A percentile compares a stretch with the other conserved stretches of the same genome.
Conservation (phyloP, 2,113 vertebrate species). For the Ailurus styani region DNA sequence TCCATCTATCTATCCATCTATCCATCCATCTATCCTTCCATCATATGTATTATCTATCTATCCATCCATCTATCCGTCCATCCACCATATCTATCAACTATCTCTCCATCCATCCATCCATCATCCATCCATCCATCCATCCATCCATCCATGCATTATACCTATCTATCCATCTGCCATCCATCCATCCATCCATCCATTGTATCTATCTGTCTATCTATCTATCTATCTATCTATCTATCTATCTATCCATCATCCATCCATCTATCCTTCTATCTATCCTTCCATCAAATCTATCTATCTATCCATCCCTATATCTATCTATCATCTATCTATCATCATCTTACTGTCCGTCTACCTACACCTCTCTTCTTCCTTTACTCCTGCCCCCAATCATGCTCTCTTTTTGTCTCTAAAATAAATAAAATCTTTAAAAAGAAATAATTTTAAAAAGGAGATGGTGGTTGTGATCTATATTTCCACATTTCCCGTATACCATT, state of each 20-base stretch:
- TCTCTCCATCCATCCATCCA: background rate
- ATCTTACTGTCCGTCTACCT: no score
- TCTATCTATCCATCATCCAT: no score
- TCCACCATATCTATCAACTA: no score
- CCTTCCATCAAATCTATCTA: background rate
- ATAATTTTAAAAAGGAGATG: background rate
- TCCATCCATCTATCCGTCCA: no score
- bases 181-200: background rate
- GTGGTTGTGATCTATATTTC: background rate
- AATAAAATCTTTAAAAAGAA: background rate
- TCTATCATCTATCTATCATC: no score
- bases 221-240: background rate
- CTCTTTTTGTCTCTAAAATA: background rate
- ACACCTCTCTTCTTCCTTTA: background rate
- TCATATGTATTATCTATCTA: background rate
- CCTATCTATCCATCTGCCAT: background rate
- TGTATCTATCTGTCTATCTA: background rate
- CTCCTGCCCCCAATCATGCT: background rate
- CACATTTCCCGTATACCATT: background rate
- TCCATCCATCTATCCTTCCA: background rate
- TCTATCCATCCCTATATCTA: background rate
- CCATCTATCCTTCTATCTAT: background rate
- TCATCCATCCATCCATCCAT: background rate
- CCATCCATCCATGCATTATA: background rate
- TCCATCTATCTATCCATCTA: background rate